A percentile compares a stretch with the other conserved stretches of the same genome.
Conservation (phyloP, 2,797 vertebrate genomes). For the Coluber constrictor region DNA sequence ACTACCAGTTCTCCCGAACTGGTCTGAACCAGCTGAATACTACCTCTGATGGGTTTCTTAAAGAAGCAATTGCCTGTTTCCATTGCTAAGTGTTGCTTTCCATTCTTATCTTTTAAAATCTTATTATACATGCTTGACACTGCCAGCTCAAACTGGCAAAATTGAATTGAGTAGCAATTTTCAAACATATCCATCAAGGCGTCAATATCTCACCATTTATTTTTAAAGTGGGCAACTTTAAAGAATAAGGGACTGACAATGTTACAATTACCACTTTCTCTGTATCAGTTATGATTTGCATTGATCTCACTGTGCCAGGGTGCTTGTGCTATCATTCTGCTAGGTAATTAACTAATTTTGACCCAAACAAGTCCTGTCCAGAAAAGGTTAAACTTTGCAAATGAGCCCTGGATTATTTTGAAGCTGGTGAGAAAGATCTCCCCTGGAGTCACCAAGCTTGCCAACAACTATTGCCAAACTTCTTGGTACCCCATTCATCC, state of each 20-base stretch:
- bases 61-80: neutral
- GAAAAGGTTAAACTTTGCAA: neutral
- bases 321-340: neutral
- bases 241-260: neutral
- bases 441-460: neutral
- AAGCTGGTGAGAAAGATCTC: neutral
- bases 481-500: neutral
- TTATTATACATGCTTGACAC: neutral
- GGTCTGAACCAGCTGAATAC: too few relatives aligned
- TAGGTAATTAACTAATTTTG: neutral
- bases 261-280: neutral
- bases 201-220: neutral
- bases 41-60: neutral
- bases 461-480: neutral
- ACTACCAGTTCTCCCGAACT: too few relatives aligned
- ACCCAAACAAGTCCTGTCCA: neutral
- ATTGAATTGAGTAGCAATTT: neutral
- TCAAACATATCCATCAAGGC: neutral
- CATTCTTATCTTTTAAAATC: neutral
- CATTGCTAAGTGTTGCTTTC: neutral
- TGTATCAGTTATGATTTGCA: neutral
- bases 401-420: neutral
- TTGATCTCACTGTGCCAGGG: neutral
- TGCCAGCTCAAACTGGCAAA: neutral
- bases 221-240: neutral